These are phyloP conservation scores for Teinopalpus imperialis DNA, from an alignment of 2,888 invertebrate species.

Conservation along the genomic window DNA sequence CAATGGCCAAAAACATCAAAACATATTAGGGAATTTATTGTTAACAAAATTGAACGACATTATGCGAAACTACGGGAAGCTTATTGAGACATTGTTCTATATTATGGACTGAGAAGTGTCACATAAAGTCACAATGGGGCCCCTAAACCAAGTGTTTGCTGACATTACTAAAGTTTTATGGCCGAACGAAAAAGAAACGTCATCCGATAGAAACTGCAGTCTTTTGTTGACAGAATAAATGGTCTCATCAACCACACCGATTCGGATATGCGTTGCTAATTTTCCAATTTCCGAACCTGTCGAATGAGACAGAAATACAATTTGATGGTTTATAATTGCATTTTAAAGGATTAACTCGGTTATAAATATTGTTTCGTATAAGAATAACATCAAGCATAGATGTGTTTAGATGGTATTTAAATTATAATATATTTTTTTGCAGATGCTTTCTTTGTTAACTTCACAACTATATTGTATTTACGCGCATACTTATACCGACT, in stretches of 20 bases:
- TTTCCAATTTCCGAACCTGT: constrained; percentile 57
- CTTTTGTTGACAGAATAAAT: constrained; percentile 58
- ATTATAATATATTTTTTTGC: no score
- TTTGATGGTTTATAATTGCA: constrained; percentile 34
- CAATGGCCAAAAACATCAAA: constrained; percentile 72
- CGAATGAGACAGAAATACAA: constrained; percentile 36
- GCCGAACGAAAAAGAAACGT: constrained; percentile 36
- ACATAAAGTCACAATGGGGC: constrained; percentile 38
- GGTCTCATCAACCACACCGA: constrained; percentile 67
- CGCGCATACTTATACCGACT: no score
- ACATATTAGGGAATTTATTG: constrained; percentile 74
- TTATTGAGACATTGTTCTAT: constrained; percentile 47
- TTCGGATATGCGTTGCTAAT: constrained; percentile 71
- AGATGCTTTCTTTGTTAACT: no score
- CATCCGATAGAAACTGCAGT: constrained; percentile 26
- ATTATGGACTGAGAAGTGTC: constrained; percentile 52
- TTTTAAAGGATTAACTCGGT: constrained; percentile 19
- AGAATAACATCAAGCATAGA: no score
- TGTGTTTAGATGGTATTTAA: no score
- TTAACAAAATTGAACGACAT: constrained; percentile 68
- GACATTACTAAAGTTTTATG: constrained; percentile 47
- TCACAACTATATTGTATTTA: no score
- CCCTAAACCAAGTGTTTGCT: constrained; percentile 49
- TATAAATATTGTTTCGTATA: no score
- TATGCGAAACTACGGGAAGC: constrained; percentile 66